Base-by-base conservation (phyloP, 2,113 vertebrate species). In the Peucedramus taeniatus region DNA sequence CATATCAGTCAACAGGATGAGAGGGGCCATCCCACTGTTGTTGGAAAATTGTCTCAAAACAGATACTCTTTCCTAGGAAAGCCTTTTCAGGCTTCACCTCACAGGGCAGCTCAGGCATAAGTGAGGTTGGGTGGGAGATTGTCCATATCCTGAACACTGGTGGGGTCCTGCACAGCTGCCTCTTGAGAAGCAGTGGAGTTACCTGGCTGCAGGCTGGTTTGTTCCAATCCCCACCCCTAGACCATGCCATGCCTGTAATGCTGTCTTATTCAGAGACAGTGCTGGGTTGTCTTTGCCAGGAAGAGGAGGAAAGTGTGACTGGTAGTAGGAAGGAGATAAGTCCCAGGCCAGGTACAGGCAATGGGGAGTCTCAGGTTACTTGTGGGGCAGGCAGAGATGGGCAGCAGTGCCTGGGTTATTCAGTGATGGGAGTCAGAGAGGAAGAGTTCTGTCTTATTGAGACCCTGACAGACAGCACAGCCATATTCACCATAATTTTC, bases 301-400 rank as follows among this genome's bases (percentile, higher is more conserved):
- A 27, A 66, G 45, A 90, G 39, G 22, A 70, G 28, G 31, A n/a
- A 66, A 49, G 4, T 3, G 51, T 44, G 59, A 45, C 45, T 57
- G 23, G 12, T 78, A 33, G 23, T 35, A 65, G 53, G 74, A 84
- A n/a, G 45, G 7, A 75, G 20, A 0, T 11, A 74, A 65, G 40
- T 21, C 30, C 35, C 1, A 1, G 22, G 28, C 22, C 49, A 70
- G 54, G 27, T 0, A 0, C 33, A 59, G 76, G 30, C 49, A 80
- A 17, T 3, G 1, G 7, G 11, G 9, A 66, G 31, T 39, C 42
- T 40, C 7, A 61, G n/a, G 21, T 35, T 60, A 65, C 23, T 31
- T 22, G 24, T 74, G 33, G 28, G 26, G 12, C 22, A 40, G 74
- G 24, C 18, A 72, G 74, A 79, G 19, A 45, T 0, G 3, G 35